A percentile compares a stretch with the other conserved stretches of the same genome.
These are phyloP conservation scores for Harpalus rubripes DNA, from an alignment of 2,888 invertebrate species.

Conservation along the genomic window DNA sequence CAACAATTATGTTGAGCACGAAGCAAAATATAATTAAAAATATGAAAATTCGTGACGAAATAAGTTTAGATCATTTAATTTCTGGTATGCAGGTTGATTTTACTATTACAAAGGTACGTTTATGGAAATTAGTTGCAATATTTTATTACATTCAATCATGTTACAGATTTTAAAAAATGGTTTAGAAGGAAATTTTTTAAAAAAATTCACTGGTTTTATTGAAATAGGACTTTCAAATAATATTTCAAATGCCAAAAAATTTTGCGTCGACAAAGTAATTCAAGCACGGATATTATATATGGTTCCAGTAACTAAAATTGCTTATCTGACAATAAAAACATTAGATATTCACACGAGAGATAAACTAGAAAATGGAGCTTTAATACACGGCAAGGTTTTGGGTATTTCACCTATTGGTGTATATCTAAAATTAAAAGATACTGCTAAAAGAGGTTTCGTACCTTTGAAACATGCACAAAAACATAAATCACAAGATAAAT, in stretches of 20 bases:
- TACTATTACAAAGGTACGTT: conserved; percentile 79
- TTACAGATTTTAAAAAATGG: conserved; percentile 79
- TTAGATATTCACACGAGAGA: conserved; percentile 73
- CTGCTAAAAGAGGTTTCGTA: conserved; percentile 72
- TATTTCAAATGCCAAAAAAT: conserved; percentile 67
- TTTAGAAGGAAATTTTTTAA: conserved; percentile 79
- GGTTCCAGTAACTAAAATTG: conserved; percentile 84
- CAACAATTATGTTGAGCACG: conserved; percentile 79
- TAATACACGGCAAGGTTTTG: conserved; percentile 74
- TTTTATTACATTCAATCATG: neutral
- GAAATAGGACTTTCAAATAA: conserved; percentile 78
- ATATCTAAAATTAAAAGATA: conserved; percentile 1
- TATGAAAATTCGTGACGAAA: conserved; percentile 71
- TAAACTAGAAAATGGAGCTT: conserved; percentile 79
- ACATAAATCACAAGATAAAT: conserved; percentile 74
- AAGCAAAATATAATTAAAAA: conserved; percentile 75
- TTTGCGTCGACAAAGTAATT: conserved; percentile 78
- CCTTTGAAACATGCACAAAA: conserved; percentile 73
- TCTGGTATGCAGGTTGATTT: conserved; percentile 81
- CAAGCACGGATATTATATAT: conserved; percentile 83
- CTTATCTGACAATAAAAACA: conserved; percentile 81
- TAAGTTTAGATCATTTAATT: conserved; percentile 73
- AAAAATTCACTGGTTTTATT: conserved; percentile 78
- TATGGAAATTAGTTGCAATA: neutral
- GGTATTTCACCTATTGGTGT: conserved; percentile 16